Evolutionary conservation across 1,140 invertebrate species (phyloP), one percentile per base, ranked within the genome.

Genomic region (Neomicropteryx cornuta): DNA sequence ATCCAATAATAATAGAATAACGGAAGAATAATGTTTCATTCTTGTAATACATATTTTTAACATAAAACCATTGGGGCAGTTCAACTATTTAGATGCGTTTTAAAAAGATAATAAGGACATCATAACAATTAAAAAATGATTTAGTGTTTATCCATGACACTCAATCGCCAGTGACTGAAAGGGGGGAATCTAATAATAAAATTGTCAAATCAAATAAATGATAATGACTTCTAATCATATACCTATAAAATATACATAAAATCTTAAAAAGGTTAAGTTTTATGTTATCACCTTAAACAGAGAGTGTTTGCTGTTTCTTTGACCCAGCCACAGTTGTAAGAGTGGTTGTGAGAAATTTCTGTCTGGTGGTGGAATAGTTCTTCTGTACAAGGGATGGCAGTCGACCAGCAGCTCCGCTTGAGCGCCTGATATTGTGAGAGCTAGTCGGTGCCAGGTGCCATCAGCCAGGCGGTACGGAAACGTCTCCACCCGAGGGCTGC

Each of bases 391-490:
- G 24, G 79, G 79, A 55, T 81, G 79, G 68, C 89, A 93, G 70
- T 93, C 86, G 35, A 93, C 77, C 46, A 85, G 73, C 44, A 93
- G 66, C 58, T 84, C 81, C 43, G 84, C 79, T 67, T 87, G 79
- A 47, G 77, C 77, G 43, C 83, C 86, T 46, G 83, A 88, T 47
- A 91, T 76, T 45, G 79, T 77, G 31, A 92, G 62, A 43, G 87
- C 85, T 49, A 92, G 68, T 53, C 79, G 78, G 69, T 92, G 88
- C 88, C 88, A 92, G 45, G 71, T 71, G 53, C 81, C 79, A 59
- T 92, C 87, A 33, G 84, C 87, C 53, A 93, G 69, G 47, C 77
- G 73, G 65, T 83, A 88, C 47, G 81, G 82, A 71, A 93, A 92
- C 57, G 82, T 81, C 71, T 91, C 87, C 40, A 85, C 77, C 52